Evolutionary conservation across 2,113 vertebrate genomes (phyloP).

Genomic region (Hydropotes inermis): DNA sequence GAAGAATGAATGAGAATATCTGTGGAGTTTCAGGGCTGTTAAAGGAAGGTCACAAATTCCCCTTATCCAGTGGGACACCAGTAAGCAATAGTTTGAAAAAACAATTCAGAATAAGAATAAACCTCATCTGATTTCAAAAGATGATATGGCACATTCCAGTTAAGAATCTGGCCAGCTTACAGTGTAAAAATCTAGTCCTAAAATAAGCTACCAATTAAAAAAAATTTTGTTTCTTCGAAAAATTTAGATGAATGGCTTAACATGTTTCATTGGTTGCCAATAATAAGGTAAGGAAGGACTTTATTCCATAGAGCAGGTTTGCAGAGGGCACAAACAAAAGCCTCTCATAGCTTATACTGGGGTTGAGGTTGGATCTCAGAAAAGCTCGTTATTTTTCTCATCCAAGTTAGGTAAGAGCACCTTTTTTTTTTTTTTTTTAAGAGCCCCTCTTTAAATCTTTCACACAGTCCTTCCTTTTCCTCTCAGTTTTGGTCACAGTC

Average conservation of each 20-base stretch:
- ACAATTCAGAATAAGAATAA: not conserved
- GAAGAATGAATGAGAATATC: not conserved
- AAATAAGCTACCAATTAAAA: not conserved
- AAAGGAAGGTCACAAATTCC: not conserved
- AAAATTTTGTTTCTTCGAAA: constrained; percentile 21
- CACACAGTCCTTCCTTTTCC: not conserved
- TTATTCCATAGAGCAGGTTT: not conserved
- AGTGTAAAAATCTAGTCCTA: not conserved
- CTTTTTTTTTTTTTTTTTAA: not conserved
- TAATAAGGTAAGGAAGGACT: not conserved
- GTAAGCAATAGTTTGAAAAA: not conserved
- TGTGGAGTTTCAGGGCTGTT: not conserved
- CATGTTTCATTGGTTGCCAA: not conserved
- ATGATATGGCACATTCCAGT: not conserved
- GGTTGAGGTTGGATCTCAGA: not conserved
- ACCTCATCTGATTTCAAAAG: not conserved
- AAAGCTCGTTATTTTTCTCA: not conserved
- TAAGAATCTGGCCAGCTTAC: not conserved
- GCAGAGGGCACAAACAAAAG: not conserved
- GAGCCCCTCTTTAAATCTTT: not conserved
- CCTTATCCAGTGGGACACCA: not conserved
- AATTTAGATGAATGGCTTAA: not conserved
- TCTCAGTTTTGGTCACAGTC: not conserved
- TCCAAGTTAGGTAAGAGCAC: not conserved
- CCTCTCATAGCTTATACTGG: not conserved